Evolutionary conservation across 2,797 vertebrate species (phyloP), one percentile per base, ranked within the genome.

Genomic region (Kryptopterus vitreolus): DNA sequence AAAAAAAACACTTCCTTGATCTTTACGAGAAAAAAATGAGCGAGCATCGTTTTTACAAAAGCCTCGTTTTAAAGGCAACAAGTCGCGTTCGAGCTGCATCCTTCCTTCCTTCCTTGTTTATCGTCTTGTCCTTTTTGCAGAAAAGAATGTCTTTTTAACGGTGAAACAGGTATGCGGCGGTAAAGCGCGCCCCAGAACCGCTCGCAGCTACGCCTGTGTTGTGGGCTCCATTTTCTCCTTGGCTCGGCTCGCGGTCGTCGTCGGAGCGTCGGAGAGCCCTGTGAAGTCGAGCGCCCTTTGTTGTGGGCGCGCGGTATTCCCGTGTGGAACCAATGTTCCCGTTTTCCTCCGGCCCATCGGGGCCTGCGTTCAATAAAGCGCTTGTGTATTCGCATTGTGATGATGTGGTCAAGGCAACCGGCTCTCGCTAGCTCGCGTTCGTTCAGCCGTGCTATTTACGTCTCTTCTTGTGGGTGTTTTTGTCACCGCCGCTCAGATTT

Each of bases 351-450:
- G 76, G 92, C 94, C 94, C 93, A 88, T 78, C 89, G 90, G 90
- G 93, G 94, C 93, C 95, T 97, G 95, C 95, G 94, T 96, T 94
- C 94, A 96, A 95, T 95, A 95, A 82, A 96, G 92, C 92, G 92
- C 90, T 94, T 95, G 94, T 96, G 92, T 95, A 93, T 94, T 93
- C 92, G 94, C 95, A 95, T 95, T 96, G 95, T 96, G 95, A 96
- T 94, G 94, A 94, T 96, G 95, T 93, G 95, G 94, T 95, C 95
- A 95, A 93, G 92, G 92, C 94, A 94, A 95, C 93, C 95, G 95
- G 92, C 92, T 95, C 86, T 95, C 93, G 94, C 90, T 87, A 90
- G 91, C 94, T 91, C 93, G 95, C 95, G 95, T 95, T 95, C 92
- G 92, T 94, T 93, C 93, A 91, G 90, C 90, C 91, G 82, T 93